phyloP scores from a whole-genome alignment of 1,140 invertebrate genomes.

The Uloborus diversus region DNA sequence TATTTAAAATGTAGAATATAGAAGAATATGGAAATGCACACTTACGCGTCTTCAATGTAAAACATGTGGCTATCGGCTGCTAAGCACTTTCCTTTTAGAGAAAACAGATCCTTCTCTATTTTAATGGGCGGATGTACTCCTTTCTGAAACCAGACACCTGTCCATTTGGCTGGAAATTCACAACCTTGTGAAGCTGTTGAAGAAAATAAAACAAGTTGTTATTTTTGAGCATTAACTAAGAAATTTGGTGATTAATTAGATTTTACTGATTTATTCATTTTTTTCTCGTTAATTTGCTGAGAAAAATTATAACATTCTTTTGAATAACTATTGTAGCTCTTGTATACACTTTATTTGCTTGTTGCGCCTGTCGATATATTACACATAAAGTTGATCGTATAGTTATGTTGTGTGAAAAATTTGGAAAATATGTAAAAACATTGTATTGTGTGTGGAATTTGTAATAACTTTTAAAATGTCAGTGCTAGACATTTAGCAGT shows the following conservation, averaged over 20 bases:
- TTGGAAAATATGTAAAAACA: too few relatives aligned
- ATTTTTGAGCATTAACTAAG: neutral
- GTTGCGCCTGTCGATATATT: too few relatives aligned
- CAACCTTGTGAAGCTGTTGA: constrained; percentile 70
- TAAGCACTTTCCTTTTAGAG: constrained; percentile 78
- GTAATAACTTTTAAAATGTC: too few relatives aligned
- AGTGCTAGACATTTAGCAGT: too few relatives aligned
- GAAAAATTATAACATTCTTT: too few relatives aligned
- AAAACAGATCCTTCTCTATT: constrained; percentile 77
- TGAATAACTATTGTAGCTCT: too few relatives aligned
- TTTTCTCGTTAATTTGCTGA: neutral
- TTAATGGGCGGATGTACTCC: constrained; percentile 73
- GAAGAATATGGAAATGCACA: too few relatives aligned
- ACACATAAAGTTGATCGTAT: too few relatives aligned
- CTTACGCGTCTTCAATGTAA: constrained; percentile 78
- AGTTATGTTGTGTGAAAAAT: too few relatives aligned
- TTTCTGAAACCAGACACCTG: constrained; percentile 81
- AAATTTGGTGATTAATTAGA: neutral
- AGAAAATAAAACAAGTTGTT: neutral
- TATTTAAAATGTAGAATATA: too few relatives aligned
- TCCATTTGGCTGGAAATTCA: constrained; percentile 77
- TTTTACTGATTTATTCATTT: neutral
- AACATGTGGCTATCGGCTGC: constrained; percentile 77
- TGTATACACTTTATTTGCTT: too few relatives aligned
- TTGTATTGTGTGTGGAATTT: too few relatives aligned